phyloP scores from a whole-genome alignment of 37 sponge, comb jelly and placozoan species.

The Amphimedon queenslandica region DNA sequence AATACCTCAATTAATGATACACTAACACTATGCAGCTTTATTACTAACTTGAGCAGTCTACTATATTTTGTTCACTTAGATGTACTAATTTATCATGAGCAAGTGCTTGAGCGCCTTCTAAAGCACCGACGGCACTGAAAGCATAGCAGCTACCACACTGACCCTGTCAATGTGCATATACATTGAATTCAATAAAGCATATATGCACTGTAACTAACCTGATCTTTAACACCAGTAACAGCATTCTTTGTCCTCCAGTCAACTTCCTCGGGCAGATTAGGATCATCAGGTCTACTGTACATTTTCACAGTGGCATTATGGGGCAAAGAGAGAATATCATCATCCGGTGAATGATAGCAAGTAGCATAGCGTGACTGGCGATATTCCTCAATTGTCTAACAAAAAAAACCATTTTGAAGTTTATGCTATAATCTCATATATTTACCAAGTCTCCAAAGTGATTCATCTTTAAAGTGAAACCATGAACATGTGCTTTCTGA shows the following conservation, averaged over 20 bases:
- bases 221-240: conserved; percentile 56
- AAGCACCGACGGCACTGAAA: conserved; percentile 80
- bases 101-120: conserved; percentile 70
- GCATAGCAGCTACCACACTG: conserved; percentile 85
- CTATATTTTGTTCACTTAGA: conserved; percentile 82
- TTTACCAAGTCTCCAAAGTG: conserved; percentile 51
- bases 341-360: no score
- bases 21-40: neutral
- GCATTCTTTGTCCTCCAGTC: conserved; percentile 57
- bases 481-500: conserved; percentile 25
- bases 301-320: no score
- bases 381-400: conserved; percentile 3
- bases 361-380: no score
- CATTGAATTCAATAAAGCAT: neutral
- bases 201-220: conserved; percentile 14
- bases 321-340: no score
- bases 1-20: neutral
- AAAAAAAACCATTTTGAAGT: no score
- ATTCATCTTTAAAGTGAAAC: conserved; percentile 48
- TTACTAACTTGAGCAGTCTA: conserved; percentile 76
- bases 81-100: conserved; percentile 55
- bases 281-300: neutral
- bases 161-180: conserved; percentile 33
- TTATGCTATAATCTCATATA: no score
- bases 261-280: conserved; percentile 11